Base-by-base conservation (phyloP, 1,140 invertebrate species). In the Aphidius gifuensis region DNA sequence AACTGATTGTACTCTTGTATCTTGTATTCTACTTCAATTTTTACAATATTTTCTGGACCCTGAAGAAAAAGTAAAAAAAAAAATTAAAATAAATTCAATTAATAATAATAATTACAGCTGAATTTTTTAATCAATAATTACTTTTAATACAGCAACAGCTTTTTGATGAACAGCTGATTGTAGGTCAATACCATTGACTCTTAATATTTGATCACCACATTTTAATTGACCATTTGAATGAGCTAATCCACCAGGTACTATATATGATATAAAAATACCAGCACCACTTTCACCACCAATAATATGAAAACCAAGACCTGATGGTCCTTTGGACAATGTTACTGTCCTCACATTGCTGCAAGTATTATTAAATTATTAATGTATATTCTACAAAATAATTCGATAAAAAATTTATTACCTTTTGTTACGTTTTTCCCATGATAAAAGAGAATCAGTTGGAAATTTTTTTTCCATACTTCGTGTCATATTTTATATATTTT, bases 261-360 rank as follows among this genome's bases (percentile, higher is more conserved):
- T 96, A 80, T 97, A 99, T 23, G 96, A 98, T 62, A 99, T 93
- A 82, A 97, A 99, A 72, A 99, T 99, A 21, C 96, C 96, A 79
- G 99, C 96, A 9, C 94, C 95, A 85, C 99, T 96, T 82, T 99
- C 97, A 45, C 97, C 97, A 42, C 97, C 97, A 44, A 99, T 95
- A 68, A 99, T 99, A 79, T 99, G 99, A 82, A 99, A 99, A 50
- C 96, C 96, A 50, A 98, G 84, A 32, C 90, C 90, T 43, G 86
- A 84, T 7, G 82, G 77, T 40, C 92, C 92, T 82, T 94, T 95
- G 70, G 89, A 87, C 58, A 97, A 83, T 43, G 89, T 87, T 21
- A 96, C 90, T 3, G 90, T 91, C 63, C 96, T 86, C n/a, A 91
- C 86, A 71, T 96, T 92, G 75, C 92, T 93, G 82, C 0, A 85